A percentile compares a stretch with the other conserved stretches of the same genome.
Conservation (phyloP, 1,140 invertebrate species). For the Ceratitis capitata region DNA sequence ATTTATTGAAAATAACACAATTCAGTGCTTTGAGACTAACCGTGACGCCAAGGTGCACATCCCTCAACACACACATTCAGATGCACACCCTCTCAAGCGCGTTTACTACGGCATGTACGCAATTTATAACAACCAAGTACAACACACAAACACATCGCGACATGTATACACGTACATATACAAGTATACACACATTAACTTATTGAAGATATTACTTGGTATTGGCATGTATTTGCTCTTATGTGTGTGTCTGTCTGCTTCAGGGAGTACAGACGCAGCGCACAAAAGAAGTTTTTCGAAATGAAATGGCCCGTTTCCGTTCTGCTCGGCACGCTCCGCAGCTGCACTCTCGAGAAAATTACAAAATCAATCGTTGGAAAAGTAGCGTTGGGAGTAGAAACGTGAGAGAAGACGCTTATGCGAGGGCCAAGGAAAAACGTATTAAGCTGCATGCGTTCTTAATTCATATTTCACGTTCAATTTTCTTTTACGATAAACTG, state of each 20-base stretch:
- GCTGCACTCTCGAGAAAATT: constrained; percentile 26
- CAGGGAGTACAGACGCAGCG: background rate
- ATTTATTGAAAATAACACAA: constrained; percentile 22
- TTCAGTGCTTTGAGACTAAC: background rate
- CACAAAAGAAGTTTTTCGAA: background rate
- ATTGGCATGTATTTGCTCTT: background rate
- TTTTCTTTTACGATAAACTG: background rate
- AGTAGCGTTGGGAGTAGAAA: background rate
- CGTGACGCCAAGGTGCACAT: constrained; percentile 12
- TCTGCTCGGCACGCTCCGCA: background rate
- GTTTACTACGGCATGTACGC: background rate
- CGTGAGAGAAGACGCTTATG: background rate
- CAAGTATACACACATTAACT: background rate
- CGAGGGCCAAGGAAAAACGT: background rate
- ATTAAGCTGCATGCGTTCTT: background rate
- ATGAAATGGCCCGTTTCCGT: constrained; percentile 1
- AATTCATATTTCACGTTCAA: background rate
- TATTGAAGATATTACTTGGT: background rate
- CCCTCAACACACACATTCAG: background rate
- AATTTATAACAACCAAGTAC: constrained; percentile 1
- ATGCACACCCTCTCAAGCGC: background rate
- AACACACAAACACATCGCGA: too few species aligned
- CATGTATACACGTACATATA: background rate
- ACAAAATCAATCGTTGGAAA: constrained; percentile 35
- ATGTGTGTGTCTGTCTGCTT: background rate